Evolutionary conservation across 2,888 invertebrate species (phyloP).

Genomic region (Mechanitis mazaeus): DNA sequence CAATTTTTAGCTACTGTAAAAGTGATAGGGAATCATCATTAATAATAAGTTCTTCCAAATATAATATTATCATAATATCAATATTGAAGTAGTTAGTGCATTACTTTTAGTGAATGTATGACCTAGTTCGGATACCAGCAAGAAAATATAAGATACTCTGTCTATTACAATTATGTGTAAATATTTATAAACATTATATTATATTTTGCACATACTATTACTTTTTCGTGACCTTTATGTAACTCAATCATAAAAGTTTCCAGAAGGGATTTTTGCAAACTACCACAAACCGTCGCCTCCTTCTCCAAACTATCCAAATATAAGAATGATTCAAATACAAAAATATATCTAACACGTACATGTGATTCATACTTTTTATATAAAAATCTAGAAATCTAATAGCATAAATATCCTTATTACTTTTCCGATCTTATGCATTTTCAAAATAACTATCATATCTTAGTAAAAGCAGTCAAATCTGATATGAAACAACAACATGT

Average conservation of each 20-base stretch:
- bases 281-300: constrained; percentile 13
- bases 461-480: too few species aligned
- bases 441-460: too few species aligned
- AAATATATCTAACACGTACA: too few species aligned
- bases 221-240: background rate
- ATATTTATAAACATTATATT: background rate
- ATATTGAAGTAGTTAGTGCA: background rate
- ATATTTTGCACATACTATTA: background rate
- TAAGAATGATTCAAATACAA: too few species aligned
- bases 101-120: background rate
- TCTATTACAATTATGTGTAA: background rate
- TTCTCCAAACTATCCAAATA: constrained; percentile 9
- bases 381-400: too few species aligned
- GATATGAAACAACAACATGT: too few species aligned
- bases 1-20: too few species aligned
- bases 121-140: background rate
- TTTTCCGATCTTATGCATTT: too few species aligned
- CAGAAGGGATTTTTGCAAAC: constrained; percentile 14
- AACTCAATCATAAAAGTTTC: constrained; percentile 5
- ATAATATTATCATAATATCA: background rate
- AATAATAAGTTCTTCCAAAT: too few species aligned
- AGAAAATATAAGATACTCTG: constrained; percentile 5
- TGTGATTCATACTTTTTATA: too few species aligned
- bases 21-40: too few species aligned
- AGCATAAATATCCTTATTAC: too few species aligned